Evolutionary conservation across 92 coral and sea anemone genomes (phyloP).

Genomic region (Phenganax stokvisi): DNA sequence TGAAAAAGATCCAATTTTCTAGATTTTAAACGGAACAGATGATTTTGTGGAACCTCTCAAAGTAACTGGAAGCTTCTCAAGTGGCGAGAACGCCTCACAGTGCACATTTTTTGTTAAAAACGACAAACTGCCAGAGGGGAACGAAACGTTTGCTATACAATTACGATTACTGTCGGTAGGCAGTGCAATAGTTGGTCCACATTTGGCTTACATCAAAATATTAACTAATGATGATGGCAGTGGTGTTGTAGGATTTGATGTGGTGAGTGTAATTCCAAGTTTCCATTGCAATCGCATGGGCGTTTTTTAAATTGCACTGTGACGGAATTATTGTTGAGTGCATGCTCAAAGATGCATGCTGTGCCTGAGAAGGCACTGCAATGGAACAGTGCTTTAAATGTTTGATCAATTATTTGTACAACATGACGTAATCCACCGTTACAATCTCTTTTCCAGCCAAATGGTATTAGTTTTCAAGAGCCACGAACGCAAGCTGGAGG

Average conservation of each 20-base stretch:
- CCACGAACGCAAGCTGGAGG: constrained; percentile 30
- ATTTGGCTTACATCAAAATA: constrained; percentile 58
- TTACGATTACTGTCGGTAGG: constrained; percentile 35
- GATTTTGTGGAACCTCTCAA: background rate
- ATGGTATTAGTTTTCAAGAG: constrained; percentile 35
- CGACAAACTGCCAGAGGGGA: constrained; percentile 69
- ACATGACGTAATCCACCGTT: too few relatives aligned
- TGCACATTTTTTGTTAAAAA: constrained; percentile 55
- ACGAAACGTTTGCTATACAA: constrained; percentile 70
- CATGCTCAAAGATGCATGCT: too few relatives aligned
- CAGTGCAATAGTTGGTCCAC: constrained; percentile 51
- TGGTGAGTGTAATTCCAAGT: constrained; percentile 46
- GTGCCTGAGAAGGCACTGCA: too few relatives aligned
- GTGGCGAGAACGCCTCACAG: constrained; percentile 22
- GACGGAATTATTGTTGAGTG: background rate
- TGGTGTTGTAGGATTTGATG: constrained; percentile 85
- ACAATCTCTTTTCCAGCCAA: constrained; percentile 17
- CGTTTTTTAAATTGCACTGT: background rate
- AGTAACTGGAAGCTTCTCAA: constrained; percentile 13
- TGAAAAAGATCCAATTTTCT: background rate
- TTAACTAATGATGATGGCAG: constrained; percentile 73
- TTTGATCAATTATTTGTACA: too few relatives aligned
- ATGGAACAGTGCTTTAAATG: too few relatives aligned
- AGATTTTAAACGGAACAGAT: constrained; percentile 54
- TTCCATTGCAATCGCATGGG: background rate